Conservation (phyloP, 1,140 invertebrate species). For the Eueides isabella region DNA sequence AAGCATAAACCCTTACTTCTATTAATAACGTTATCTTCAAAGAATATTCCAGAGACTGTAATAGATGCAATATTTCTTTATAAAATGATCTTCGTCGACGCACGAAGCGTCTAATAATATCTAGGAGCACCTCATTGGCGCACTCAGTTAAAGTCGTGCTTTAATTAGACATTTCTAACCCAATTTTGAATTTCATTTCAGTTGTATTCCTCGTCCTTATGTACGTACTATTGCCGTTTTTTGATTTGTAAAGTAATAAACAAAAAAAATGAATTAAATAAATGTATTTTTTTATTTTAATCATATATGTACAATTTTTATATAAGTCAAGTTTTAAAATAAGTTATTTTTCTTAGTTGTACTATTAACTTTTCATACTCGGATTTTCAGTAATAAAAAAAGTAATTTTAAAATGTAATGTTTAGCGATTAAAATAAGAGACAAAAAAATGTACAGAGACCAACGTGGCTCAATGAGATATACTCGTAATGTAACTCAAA, state of each 20-base stretch:
- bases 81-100: conserved; percentile 12
- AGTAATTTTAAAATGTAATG: too few relatives aligned
- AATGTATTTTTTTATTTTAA: too few relatives aligned
- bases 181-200: not conserved
- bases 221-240: not conserved
- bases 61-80: conserved; percentile 7
- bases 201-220: not conserved
- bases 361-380: too few relatives aligned
- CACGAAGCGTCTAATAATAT: conserved; percentile 17
- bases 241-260: not conserved
- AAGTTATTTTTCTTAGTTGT: too few relatives aligned
- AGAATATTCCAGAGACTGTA: not conserved
- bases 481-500: too few relatives aligned
- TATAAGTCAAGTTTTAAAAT: too few relatives aligned
- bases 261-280: not conserved
- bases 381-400: too few relatives aligned
- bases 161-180: conserved; percentile 19
- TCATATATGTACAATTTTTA: too few relatives aligned
- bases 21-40: not conserved
- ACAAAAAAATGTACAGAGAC: too few relatives aligned
- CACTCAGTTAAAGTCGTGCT: not conserved
- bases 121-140: not conserved
- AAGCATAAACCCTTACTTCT: not conserved
- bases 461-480: too few relatives aligned
- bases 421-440: too few relatives aligned